A percentile compares a stretch with the other conserved stretches of the same genome.
Evolutionary conservation across 2,113 vertebrate species (phyloP).

Genomic region (Solea solea): DNA sequence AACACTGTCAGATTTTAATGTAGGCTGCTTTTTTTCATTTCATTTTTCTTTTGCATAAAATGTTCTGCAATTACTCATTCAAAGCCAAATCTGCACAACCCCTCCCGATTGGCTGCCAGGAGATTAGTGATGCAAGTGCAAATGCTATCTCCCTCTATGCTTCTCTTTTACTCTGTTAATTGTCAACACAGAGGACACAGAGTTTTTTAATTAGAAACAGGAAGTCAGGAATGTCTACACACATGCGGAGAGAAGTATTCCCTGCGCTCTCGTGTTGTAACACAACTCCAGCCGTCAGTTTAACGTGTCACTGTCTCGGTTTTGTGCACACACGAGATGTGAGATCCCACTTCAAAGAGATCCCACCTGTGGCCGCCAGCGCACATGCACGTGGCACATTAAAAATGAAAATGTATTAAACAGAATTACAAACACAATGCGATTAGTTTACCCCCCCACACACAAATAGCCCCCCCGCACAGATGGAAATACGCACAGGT

Average conservation of each 20-base stretch:
- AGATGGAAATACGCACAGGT: slow-evolving; percentile 42
- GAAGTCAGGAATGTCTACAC: slow-evolving; percentile 28
- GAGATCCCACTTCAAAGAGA: slow-evolving; percentile 59
- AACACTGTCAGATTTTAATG: neutral
- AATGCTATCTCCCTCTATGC: neutral
- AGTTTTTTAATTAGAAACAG: slow-evolving; percentile 17
- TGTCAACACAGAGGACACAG: neutral
- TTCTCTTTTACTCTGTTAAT: neutral
- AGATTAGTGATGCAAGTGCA: slow-evolving; percentile 5
- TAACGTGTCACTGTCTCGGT: slow-evolving; percentile 16
- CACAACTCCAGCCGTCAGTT: slow-evolving; percentile 39
- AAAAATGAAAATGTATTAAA: slow-evolving; percentile 59
- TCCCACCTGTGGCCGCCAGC: slow-evolving; percentile 60
- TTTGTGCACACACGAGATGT: neutral
- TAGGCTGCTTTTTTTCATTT: slow-evolving; percentile 30
- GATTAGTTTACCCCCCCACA: slow-evolving; percentile 39
- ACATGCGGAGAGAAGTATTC: slow-evolving; percentile 5
- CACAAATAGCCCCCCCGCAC: neutral
- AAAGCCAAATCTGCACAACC: slow-evolving; percentile 11
- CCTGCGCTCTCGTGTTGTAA: slow-evolving; percentile 13
- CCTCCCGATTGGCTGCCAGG: slow-evolving; percentile 1
- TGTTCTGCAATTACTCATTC: neutral
- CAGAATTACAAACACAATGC: slow-evolving; percentile 38
- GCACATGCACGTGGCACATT: slow-evolving; percentile 59
- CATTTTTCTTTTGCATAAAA: neutral